Evolutionary conservation across 2,797 vertebrate genomes (phyloP), one percentile per base, ranked within the genome.

Genomic region (Dicrostonyx torquatus): DNA sequence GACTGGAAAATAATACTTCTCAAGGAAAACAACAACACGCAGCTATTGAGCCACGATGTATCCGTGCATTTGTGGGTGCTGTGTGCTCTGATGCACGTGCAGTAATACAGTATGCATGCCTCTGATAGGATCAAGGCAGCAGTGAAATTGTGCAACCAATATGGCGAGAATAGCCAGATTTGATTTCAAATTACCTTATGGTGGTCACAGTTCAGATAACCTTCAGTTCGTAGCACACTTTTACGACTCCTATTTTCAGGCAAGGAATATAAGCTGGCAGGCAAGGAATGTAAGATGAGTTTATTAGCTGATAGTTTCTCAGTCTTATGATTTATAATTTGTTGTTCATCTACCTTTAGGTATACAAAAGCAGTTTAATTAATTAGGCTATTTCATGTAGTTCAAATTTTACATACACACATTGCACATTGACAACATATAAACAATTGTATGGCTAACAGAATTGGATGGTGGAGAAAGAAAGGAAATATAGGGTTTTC

Each of bases 401-500:
- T 64, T 89, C 64, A 75, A 78, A 94, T 34, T 84, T 94, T 87
- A 75, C 93, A 87, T 17, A 20, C 0, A 9, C 48, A 10, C 8
- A 83, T 93, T 94, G 75, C 62, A 70, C 40, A 10, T 84, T 96
- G 76, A n/a, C 62, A 75, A 37, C 0, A 76, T 77, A 83, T 55
- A 89, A 45, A 75, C 60, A 68, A 53, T 43, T 70, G 78, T 26
- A 78, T 45, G 72, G 14, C 22, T 84, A 64, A 48, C 34, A 31
- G 50, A 75, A 50, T 72, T 62, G 3, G 5, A 55, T 70, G 2
- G 14, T 91, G 6, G 17, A 78, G 86, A 85, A 62, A 6, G 6
- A 29, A 70, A 95, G 53, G 45, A 53, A 86, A 58, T 34, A n/a
- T n/a, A n/a, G n/a, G n/a, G n/a, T 34, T 87, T 58, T 53, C 20